A percentile compares a stretch with the other conserved stretches of the same genome.
Conservation (phyloP, 2,888 invertebrate genomes). For the Maniola hyperantus region DNA sequence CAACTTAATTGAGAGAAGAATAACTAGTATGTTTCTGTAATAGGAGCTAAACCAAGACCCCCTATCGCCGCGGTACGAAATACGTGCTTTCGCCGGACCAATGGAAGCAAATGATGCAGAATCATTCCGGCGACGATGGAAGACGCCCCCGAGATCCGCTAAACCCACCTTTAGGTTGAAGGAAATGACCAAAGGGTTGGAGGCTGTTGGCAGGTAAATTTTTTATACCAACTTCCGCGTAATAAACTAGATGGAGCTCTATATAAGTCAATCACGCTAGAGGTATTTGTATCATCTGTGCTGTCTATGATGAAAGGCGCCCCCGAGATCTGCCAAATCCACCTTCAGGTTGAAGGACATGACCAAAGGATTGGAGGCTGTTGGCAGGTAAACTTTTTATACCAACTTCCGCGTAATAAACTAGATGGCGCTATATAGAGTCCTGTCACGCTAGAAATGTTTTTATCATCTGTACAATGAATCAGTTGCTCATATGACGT, state of each 20-base stretch:
- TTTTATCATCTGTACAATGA: too few relatives aligned
- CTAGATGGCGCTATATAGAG: too few relatives aligned
- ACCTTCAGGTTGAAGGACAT: slow-evolving; percentile 86
- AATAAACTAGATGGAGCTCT: not conserved
- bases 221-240: not conserved
- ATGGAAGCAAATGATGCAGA: slow-evolving; percentile 90
- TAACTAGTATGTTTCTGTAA: not conserved
- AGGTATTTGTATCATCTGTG: not conserved
- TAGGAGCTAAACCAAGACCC: slow-evolving; percentile 86
- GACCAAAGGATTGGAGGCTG: slow-evolving; percentile 93
- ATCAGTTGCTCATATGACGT: too few relatives aligned
- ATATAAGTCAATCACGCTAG: not conserved
- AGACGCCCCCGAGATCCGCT: slow-evolving; percentile 87
- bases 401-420: too few relatives aligned
- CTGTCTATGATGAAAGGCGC: slow-evolving; percentile 93
- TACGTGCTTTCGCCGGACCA: slow-evolving; percentile 95
- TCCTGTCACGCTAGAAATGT: too few relatives aligned
- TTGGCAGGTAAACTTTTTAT: slow-evolving; percentile 88
- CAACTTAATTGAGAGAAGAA: too few relatives aligned
- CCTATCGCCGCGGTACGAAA: slow-evolving; percentile 87
- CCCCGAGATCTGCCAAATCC: slow-evolving; percentile 79
- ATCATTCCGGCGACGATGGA: slow-evolving; percentile 90
- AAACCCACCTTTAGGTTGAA: slow-evolving; percentile 77
- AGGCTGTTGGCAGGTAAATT: slow-evolving; percentile 87
- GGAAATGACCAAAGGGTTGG: slow-evolving; percentile 94